Evolutionary conservation across 2,797 vertebrate genomes (phyloP).

Genomic region (Lepidocolaptes lacrymiger): DNA sequence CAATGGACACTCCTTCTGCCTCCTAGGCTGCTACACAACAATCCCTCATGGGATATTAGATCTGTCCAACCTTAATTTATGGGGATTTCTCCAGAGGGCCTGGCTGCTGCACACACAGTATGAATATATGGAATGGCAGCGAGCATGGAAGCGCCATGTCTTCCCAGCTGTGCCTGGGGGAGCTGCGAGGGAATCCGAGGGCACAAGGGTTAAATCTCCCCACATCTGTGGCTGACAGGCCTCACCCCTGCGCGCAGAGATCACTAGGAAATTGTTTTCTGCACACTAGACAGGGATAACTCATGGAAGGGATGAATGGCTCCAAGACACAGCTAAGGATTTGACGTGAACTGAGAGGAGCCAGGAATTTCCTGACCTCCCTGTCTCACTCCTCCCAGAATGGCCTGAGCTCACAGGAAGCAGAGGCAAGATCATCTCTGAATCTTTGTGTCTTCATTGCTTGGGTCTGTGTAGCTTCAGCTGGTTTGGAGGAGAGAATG

Average conservation of each 20-base stretch:
- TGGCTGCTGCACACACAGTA: neutral
- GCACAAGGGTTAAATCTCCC: neutral
- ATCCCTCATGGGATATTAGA: neutral
- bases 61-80: neutral
- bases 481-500: slow-evolving; percentile 53
- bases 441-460: slow-evolving; percentile 47
- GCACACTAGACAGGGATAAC: slow-evolving; percentile 30
- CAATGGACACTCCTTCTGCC: neutral
- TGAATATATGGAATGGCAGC: neutral
- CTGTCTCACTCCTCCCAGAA: slow-evolving; percentile 55
- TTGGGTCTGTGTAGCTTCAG: slow-evolving; percentile 45
- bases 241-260: slow-evolving; percentile 29
- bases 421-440: slow-evolving; percentile 45
- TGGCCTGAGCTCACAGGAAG: slow-evolving; percentile 61
- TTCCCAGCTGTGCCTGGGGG: neutral
- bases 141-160: neutral
- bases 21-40: neutral
- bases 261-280: slow-evolving; percentile 12
- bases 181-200: neutral
- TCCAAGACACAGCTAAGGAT: slow-evolving; percentile 56
- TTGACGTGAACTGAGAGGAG: slow-evolving; percentile 57
- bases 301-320: slow-evolving; percentile 57
- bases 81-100: neutral
- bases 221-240: neutral
- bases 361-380: slow-evolving; percentile 70